Evolutionary conservation across 2,113 vertebrate genomes (phyloP).

Genomic region (Indicator maculatus): DNA sequence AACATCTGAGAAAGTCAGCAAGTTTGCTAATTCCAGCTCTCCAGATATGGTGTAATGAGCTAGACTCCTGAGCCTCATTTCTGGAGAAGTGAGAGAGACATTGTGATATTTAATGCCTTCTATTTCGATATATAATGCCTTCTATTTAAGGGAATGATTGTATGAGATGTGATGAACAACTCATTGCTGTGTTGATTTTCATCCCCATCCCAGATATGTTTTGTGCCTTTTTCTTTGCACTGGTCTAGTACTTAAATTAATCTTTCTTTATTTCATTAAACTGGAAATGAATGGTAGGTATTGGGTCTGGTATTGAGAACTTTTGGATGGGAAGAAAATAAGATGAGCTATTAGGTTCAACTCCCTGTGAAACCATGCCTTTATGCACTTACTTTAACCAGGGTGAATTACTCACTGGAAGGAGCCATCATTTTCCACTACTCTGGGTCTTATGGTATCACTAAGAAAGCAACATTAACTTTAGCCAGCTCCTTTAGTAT

Average conservation of each 20-base stretch:
- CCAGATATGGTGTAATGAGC: background rate
- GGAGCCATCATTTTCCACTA: background rate
- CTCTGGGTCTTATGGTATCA: background rate
- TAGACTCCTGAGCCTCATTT: background rate
- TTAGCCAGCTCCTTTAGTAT: background rate
- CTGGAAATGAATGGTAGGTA: background rate
- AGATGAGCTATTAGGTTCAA: background rate
- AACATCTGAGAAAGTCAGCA: background rate
- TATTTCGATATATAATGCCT: background rate
- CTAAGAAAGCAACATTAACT: background rate
- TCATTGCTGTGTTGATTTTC: background rate
- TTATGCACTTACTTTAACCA: background rate
- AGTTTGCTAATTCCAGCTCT: background rate
- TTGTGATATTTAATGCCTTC: background rate
- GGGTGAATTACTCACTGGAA: background rate
- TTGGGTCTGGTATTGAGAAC: background rate
- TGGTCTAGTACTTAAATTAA: background rate
- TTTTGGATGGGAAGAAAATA: background rate
- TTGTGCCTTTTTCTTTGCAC: background rate
- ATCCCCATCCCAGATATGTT: fast-evolving
- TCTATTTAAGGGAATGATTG: background rate
- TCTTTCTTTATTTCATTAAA: background rate
- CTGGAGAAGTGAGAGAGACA: background rate
- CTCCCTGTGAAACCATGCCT: background rate
- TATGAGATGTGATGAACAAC: background rate